A percentile compares a stretch with the other conserved stretches of the same genome.
Evolutionary conservation across 2,797 vertebrate species (phyloP).

Genomic region (Kryptolebias ocellatus): DNA sequence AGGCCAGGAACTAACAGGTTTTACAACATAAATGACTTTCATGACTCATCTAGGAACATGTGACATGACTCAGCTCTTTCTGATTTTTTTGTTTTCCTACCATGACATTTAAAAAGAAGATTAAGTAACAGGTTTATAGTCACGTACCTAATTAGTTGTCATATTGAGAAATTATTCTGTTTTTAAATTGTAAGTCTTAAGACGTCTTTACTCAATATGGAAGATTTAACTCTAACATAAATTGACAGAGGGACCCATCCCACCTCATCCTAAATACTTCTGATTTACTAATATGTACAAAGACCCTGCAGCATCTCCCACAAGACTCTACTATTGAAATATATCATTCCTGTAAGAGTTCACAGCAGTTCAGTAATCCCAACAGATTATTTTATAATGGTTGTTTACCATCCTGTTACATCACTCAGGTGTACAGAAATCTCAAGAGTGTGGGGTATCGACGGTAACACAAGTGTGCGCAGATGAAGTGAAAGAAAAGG

Average conservation of each 20-base stretch:
- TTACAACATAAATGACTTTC: not conserved
- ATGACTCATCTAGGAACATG: slow-evolving; percentile 26
- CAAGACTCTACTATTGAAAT: no score
- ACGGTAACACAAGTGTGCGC: not conserved
- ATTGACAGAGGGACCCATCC: no score
- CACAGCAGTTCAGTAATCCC: not conserved
- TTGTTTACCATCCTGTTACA: not conserved
- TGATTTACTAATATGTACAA: no score
- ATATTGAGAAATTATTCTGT: not conserved
- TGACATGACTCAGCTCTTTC: slow-evolving; percentile 21
- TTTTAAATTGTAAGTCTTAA: no score
- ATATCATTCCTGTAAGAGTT: no score
- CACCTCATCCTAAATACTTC: no score
- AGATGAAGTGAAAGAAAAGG: not conserved
- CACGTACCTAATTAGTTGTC: slow-evolving; percentile 24
- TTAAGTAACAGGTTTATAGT: slow-evolving; percentile 25
- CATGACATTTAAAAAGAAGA: slow-evolving; percentile 3
- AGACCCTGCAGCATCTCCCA: no score
- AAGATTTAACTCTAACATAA: no score
- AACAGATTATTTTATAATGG: not conserved
- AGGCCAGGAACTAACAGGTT: not conserved
- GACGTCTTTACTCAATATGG: no score
- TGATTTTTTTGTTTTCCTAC: slow-evolving; percentile 1
- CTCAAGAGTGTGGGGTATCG: not conserved
- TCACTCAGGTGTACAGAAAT: not conserved